A percentile compares a stretch with the other conserved stretches of the same genome.
These are phyloP conservation scores for Hanleya hanleyi DNA, from an alignment of 2,888 invertebrate species.

Conservation along the genomic window DNA sequence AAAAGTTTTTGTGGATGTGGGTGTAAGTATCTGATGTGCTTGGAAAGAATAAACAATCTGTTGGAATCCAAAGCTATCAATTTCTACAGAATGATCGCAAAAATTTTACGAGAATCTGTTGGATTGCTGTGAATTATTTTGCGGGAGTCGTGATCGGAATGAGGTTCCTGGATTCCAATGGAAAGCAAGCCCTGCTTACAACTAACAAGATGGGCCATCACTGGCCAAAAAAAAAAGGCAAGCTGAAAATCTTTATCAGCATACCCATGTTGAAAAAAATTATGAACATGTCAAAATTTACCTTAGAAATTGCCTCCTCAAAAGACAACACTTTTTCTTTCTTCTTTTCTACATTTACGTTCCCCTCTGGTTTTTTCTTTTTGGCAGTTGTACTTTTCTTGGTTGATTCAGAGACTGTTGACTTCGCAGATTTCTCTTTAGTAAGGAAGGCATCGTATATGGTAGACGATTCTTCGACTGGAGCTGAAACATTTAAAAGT, in stretches of 20 bases:
- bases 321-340: constrained; percentile 39
- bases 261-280: neutral
- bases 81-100: too few species aligned
- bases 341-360: constrained; percentile 26
- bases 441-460: constrained; percentile 69
- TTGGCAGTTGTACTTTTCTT: constrained; percentile 31
- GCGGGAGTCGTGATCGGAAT: too few species aligned
- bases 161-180: too few species aligned
- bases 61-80: too few species aligned
- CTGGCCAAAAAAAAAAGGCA: neutral
- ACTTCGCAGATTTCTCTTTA: constrained; percentile 31
- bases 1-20: too few species aligned
- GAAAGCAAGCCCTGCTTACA: neutral
- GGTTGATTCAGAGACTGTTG: neutral
- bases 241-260: neutral
- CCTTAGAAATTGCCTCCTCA: constrained; percentile 50
- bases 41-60: too few species aligned
- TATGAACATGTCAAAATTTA: constrained; percentile 19
- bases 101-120: too few species aligned
- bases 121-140: too few species aligned
- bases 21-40: too few species aligned
- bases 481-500: too few species aligned
- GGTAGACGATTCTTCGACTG: constrained; percentile 66
- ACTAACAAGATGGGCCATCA: neutral
- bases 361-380: constrained; percentile 31